These are phyloP conservation scores for Notolabrus celidotus DNA, from an alignment of 2,797 vertebrate species.

Conservation along the genomic window DNA sequence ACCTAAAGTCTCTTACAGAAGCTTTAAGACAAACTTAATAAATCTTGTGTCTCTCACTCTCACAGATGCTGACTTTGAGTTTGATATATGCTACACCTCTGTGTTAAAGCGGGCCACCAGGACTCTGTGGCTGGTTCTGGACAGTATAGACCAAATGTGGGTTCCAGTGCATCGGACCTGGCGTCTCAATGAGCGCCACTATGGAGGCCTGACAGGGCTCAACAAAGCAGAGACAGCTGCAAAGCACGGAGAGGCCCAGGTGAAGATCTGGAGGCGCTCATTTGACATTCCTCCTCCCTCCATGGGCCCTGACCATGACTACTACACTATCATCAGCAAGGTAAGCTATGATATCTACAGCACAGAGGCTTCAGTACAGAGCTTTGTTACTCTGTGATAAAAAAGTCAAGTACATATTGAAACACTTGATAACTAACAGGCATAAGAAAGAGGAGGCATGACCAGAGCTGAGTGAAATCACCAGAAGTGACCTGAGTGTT, in stretches of 20 bases:
- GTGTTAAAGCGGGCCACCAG: slow-evolving; percentile 95
- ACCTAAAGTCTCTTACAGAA: background rate
- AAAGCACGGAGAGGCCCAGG: slow-evolving; percentile 95
- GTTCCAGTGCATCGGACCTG: slow-evolving; percentile 94
- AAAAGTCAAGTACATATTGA: slow-evolving; percentile 43
- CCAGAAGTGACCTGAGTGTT: slow-evolving; percentile 18
- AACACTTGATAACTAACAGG: slow-evolving; percentile 26
- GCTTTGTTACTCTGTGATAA: slow-evolving; percentile 35
- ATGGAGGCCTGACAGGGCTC: slow-evolving; percentile 94
- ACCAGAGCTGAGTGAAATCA: slow-evolving; percentile 32
- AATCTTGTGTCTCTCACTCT: slow-evolving; percentile 2
- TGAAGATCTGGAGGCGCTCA: slow-evolving; percentile 97
- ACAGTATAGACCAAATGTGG: slow-evolving; percentile 97
- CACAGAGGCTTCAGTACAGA: background rate
- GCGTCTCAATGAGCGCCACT: slow-evolving; percentile 96
- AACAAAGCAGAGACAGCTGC: slow-evolving; percentile 97
- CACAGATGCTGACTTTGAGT: slow-evolving; percentile 92
- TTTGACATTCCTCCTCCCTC: slow-evolving; percentile 92
- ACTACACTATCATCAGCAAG: slow-evolving; percentile 93
- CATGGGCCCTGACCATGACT: slow-evolving; percentile 93
- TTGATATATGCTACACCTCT: slow-evolving; percentile 97
- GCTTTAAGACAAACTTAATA: background rate
- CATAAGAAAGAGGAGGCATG: slow-evolving; percentile 38
- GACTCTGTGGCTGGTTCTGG: slow-evolving; percentile 94
- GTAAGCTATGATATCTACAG: slow-evolving; percentile 75